phyloP scores from a whole-genome alignment of 2,888 invertebrate genomes.

The Magallana nippona region DNA sequence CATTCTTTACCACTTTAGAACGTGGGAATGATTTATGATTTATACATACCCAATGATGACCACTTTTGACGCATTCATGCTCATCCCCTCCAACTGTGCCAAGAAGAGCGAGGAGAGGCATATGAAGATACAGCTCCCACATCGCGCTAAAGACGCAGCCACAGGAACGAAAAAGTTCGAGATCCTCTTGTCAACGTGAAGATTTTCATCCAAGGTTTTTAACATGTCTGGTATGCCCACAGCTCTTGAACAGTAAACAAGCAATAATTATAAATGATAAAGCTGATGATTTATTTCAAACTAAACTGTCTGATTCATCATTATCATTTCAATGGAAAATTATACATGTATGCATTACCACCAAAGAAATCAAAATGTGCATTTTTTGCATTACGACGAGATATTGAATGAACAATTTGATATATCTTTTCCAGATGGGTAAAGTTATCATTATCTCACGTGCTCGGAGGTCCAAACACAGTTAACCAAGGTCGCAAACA shows the following conservation, averaged over 20 bases:
- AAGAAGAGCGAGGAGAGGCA: constrained; percentile 62
- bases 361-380: too few relatives aligned
- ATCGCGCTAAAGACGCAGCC: constrained; percentile 62
- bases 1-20: too few relatives aligned
- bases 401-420: too few relatives aligned
- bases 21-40: too few relatives aligned
- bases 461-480: constrained; percentile 55
- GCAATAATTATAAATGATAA: too few relatives aligned
- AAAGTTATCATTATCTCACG: constrained; percentile 52
- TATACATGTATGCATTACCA: too few relatives aligned
- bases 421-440: too few relatives aligned
- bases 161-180: constrained; percentile 65
- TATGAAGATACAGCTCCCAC: constrained; percentile 67
- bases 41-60: constrained; percentile 34
- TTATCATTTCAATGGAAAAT: too few relatives aligned
- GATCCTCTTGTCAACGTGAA: constrained; percentile 57
- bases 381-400: too few relatives aligned
- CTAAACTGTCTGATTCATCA: too few relatives aligned
- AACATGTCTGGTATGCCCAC: constrained; percentile 66
- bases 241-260: constrained; percentile 49
- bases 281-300: too few relatives aligned
- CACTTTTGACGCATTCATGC: not conserved
- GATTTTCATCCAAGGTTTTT: constrained; percentile 55
- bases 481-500: constrained; percentile 58
- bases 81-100: constrained; percentile 53